phyloP scores from a whole-genome alignment of 2,113 vertebrate genomes.

The Pipa parva region DNA sequence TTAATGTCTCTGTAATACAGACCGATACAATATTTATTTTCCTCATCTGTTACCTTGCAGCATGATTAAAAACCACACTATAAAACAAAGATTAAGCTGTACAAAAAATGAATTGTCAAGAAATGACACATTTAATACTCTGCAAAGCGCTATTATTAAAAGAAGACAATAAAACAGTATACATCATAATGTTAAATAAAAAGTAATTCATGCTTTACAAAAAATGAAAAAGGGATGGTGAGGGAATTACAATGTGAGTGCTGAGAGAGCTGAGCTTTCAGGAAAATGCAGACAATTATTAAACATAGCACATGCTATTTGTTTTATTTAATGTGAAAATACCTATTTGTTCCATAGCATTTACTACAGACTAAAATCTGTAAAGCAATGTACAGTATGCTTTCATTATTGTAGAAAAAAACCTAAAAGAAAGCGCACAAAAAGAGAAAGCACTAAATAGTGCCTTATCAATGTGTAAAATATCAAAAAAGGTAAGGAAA shows the following conservation, averaged over 20 bases:
- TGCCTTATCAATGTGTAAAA: no score
- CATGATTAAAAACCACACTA: conserved; percentile 17
- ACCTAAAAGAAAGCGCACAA: no score
- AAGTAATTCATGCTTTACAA: neutral
- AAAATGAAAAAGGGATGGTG: neutral
- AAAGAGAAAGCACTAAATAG: no score
- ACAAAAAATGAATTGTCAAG: conserved; percentile 22
- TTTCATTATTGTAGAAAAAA: no score
- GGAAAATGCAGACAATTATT: conserved; percentile 5
- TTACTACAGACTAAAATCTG: neutral
- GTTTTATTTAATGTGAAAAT: neutral
- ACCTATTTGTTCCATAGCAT: neutral
- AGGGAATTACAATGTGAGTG: neutral
- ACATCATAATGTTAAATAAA: conserved; percentile 15
- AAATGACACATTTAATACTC: conserved; percentile 25
- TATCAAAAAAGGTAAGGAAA: no score
- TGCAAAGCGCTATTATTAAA: conserved; percentile 21
- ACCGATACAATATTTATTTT: conserved; percentile 9
- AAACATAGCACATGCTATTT: neutral
- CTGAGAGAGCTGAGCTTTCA: neutral
- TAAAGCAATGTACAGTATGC: neutral
- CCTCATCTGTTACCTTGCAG: conserved; percentile 5
- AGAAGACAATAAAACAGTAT: conserved; percentile 17
- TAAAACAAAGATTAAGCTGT: conserved; percentile 13
- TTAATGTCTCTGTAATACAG: conserved; percentile 19